Base-by-base conservation (phyloP, 2,888 invertebrate species). In the Allophyes oxyacanthae region DNA sequence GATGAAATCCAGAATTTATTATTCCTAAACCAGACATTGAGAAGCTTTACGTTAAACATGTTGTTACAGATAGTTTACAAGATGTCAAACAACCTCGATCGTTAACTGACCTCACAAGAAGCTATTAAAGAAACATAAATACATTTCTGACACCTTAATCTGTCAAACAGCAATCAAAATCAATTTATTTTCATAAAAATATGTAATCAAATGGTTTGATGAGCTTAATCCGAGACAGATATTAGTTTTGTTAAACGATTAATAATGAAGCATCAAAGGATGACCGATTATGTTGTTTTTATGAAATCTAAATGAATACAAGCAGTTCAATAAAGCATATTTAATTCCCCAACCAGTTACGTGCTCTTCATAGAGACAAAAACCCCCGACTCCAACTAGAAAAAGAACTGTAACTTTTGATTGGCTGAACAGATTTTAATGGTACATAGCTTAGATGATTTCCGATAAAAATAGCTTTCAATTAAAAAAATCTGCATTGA, bases 251-350 rank as follows among this genome's bases (percentile, higher is more conserved):
- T 9, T 57, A 32, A 32, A 46, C 15, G 2, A 20, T 20, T 14
- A 25, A 40, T 53, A 53, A 48, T 11, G 11, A 34, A 30, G 48
- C 38, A 59, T 65, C 46, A 52, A 65, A 64, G n/a, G 6, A 25
- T 20, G 9, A 46, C 20, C 52, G 38, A 38, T 48, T 59, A 59
- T 14, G n/a, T 26, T 32, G 25, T 41, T 32, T 32, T n/a, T 37
- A 46, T 26, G 30, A 34, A 43, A 38, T 37, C 9, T 14, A 30
- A 57, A 46, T 52, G 6, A 38, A 38, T 56, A 33, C 20, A 20
- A 20, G 20, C 20, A 20, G 20, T 20, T 20, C 20, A 20, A 20
- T 20, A 4, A 20, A 20, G 4, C 20, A 20, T 20, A 20, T 20
- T 20, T 20, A 20, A 20, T 20, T 20, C n/a, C n/a, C n/a, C n/a